Evolutionary conservation across 2,888 invertebrate species (phyloP).

Genomic region (Rutpela maculata): DNA sequence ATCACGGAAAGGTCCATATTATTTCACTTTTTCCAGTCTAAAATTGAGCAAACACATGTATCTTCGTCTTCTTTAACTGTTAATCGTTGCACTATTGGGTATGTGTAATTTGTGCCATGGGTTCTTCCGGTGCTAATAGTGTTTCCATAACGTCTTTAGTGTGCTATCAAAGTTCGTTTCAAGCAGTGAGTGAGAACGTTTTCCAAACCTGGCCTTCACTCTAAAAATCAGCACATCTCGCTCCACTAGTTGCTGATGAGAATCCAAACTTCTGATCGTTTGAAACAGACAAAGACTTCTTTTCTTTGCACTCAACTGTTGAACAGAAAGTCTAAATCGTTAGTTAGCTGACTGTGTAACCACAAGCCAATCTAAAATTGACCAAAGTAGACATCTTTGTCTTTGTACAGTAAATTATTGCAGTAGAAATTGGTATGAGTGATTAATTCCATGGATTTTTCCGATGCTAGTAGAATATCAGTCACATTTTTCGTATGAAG

Average conservation of each 20-base stretch:
- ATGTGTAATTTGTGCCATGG: conserved; percentile 85
- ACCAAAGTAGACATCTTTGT: too few relatives aligned
- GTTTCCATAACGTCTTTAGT: conserved; percentile 85
- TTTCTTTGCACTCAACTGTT: too few relatives aligned
- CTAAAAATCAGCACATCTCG: conserved; percentile 85
- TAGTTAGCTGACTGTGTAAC: too few relatives aligned
- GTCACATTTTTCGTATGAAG: too few relatives aligned
- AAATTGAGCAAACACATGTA: conserved; percentile 80
- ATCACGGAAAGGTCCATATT: conserved; percentile 42
- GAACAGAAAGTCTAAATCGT: too few relatives aligned
- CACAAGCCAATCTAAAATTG: too few relatives aligned
- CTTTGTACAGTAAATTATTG: too few relatives aligned
- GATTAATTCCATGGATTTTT: too few relatives aligned
- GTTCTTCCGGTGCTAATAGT: conserved; percentile 83
- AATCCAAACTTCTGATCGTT: conserved; percentile 86
- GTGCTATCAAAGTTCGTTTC: conserved; percentile 78
- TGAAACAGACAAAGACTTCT: conserved; percentile 80
- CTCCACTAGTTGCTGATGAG: conserved; percentile 86
- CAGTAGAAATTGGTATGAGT: too few relatives aligned
- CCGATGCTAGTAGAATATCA: too few relatives aligned
- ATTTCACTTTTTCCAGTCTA: conserved; percentile 86
- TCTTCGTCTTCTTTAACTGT: conserved; percentile 78
- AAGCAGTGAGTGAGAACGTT: conserved; percentile 78
- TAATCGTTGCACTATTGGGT: conserved; percentile 91
- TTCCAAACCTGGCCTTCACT: conserved; percentile 80